Evolutionary conservation across 1,140 invertebrate species (phyloP).

Genomic region (Drosophila baimaii): DNA sequence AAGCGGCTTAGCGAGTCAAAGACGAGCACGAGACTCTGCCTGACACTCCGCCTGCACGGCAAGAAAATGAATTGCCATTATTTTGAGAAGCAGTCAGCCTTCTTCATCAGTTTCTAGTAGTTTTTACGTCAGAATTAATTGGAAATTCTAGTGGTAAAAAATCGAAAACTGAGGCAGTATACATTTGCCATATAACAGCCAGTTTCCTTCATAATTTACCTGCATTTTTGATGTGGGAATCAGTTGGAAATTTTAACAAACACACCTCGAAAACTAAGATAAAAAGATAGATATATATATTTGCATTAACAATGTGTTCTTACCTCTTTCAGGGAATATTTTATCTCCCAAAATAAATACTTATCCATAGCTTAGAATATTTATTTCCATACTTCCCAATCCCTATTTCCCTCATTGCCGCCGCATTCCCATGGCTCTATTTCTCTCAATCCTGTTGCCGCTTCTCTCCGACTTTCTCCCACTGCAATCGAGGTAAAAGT

Average conservation of each 20-base stretch:
- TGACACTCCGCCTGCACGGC: background rate
- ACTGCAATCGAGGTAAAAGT: conserved; percentile 71
- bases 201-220: no score
- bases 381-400: no score
- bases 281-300: no score
- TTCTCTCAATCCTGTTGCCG: conserved; percentile 18
- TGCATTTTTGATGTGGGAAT: background rate
- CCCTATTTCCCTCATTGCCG: conserved; percentile 25
- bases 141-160: background rate
- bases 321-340: background rate
- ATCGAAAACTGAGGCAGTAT: no score
- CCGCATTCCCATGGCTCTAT: conserved; percentile 11
- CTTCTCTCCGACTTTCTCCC: conserved; percentile 23
- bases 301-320: background rate
- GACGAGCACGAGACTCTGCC: conserved; percentile 23
- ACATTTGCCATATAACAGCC: no score
- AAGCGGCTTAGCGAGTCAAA: conserved; percentile 79
- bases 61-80: background rate
- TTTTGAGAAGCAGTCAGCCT: background rate
- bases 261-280: background rate
- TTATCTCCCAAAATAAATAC: background rate
- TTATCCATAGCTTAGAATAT: background rate
- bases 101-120: no score
- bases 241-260: no score
- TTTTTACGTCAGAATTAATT: background rate